A percentile compares a stretch with the other conserved stretches of the same genome.
Conservation (phyloP, 2,888 invertebrate species). For the Dolomedes plantarius region DNA sequence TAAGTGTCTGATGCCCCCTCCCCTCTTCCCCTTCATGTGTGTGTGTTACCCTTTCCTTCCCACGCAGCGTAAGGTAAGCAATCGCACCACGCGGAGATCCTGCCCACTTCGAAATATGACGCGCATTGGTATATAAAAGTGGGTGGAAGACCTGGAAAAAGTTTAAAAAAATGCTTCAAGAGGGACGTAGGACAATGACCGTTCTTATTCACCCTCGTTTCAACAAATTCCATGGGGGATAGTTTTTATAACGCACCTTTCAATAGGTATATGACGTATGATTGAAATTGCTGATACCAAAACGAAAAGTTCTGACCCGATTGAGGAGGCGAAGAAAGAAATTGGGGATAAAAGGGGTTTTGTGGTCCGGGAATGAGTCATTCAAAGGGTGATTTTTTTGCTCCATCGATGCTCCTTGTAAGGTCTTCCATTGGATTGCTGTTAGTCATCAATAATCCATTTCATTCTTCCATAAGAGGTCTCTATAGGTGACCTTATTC, state of each 20-base stretch:
- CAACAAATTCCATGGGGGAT: not conserved
- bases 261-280: not conserved
- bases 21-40: too few relatives aligned
- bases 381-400: not conserved
- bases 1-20: too few relatives aligned
- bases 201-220: not conserved
- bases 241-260: not conserved
- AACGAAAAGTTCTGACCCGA: not conserved
- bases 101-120: not conserved
- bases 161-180: not conserved
- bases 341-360: not conserved
- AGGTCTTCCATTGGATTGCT: not conserved
- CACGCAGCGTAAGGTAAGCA: not conserved
- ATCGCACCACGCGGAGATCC: not conserved
- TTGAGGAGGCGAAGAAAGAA: not conserved
- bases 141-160: not conserved
- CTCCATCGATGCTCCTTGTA: too few relatives aligned
- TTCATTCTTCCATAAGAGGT: not conserved
- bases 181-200: conserved; percentile 8
- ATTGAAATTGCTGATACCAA: not conserved
- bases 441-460: not conserved
- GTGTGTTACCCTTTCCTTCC: not conserved
- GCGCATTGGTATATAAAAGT: not conserved
- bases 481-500: too few relatives aligned
- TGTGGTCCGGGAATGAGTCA: not conserved